Percentiles rank a stretch among this genome's conserved stretches.
Conservation (phyloP, 2,113 vertebrate genomes). For the Lepus europaeus region DNA sequence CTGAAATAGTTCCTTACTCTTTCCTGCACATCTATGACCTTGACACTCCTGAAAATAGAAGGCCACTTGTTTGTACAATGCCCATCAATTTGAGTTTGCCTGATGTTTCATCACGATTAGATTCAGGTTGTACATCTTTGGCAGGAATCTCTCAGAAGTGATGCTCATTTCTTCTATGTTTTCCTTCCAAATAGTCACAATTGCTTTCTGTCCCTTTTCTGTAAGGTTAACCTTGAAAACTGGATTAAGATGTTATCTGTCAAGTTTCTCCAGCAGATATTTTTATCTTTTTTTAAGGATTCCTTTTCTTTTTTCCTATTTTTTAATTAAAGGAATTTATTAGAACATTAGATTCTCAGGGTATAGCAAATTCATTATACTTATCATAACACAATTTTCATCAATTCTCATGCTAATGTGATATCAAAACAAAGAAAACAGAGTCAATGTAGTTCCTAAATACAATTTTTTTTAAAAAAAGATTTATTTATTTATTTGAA, state of each 20-base stretch:
- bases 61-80: not conserved
- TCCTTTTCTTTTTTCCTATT: too few species aligned
- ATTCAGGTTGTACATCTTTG: not conserved
- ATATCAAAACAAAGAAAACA: too few species aligned
- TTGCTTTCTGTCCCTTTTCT: constrained; percentile 16
- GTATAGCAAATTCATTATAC: too few species aligned
- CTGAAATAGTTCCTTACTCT: not conserved
- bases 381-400: too few species aligned
- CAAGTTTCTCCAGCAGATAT: not conserved
- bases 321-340: too few species aligned
- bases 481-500: too few species aligned
- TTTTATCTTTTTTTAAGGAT: not conserved
- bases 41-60: constrained; percentile 24
- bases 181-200: not conserved
- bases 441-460: too few species aligned
- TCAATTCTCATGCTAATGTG: too few species aligned
- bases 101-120: not conserved
- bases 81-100: not conserved
- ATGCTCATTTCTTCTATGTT: not conserved
- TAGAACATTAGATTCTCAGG: too few species aligned
- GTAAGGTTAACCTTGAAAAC: constrained; percentile 36
- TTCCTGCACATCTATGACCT: not conserved
- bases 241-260: constrained; percentile 32
- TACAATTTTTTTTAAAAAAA: too few species aligned
- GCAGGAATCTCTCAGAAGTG: not conserved